A percentile compares a stretch with the other conserved stretches of the same genome.
Evolutionary conservation across 2,797 vertebrate species (phyloP).

Genomic region (Girardinus metallicus): DNA sequence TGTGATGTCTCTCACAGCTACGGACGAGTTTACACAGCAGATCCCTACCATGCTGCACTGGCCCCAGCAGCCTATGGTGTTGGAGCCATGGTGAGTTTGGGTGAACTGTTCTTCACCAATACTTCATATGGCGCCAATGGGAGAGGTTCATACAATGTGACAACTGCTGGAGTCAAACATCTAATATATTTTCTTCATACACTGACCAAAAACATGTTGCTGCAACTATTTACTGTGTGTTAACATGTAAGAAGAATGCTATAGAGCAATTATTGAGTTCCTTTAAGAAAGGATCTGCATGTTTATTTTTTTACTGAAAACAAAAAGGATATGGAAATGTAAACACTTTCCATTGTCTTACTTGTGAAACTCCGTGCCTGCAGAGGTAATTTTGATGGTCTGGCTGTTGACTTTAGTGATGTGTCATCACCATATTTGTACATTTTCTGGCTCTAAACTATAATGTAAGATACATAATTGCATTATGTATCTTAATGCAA

Average conservation of each 20-base stretch:
- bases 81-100: slow-evolving; percentile 93
- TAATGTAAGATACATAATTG: neutral
- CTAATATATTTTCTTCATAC: neutral
- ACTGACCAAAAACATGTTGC: neutral
- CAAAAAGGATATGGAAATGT: neutral
- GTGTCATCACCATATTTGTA: neutral
- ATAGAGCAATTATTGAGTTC: neutral
- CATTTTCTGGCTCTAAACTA: neutral
- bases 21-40: slow-evolving; percentile 96
- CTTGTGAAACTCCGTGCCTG: neutral
- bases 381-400: neutral
- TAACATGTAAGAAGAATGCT: neutral
- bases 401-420: neutral
- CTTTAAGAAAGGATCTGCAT: neutral
- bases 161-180: neutral
- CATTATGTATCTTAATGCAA: too few relatives aligned
- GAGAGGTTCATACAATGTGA: neutral
- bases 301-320: neutral
- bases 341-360: neutral
- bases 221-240: neutral
- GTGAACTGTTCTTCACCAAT: neutral
- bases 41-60: slow-evolving; percentile 96
- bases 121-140: neutral
- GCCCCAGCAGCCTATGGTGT: slow-evolving; percentile 96
- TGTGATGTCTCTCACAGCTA: slow-evolving; percentile 80